Evolutionary conservation across 2,888 invertebrate genomes (phyloP), one percentile per base, ranked within the genome.

Genomic region (Barypeithes pellucidus): DNA sequence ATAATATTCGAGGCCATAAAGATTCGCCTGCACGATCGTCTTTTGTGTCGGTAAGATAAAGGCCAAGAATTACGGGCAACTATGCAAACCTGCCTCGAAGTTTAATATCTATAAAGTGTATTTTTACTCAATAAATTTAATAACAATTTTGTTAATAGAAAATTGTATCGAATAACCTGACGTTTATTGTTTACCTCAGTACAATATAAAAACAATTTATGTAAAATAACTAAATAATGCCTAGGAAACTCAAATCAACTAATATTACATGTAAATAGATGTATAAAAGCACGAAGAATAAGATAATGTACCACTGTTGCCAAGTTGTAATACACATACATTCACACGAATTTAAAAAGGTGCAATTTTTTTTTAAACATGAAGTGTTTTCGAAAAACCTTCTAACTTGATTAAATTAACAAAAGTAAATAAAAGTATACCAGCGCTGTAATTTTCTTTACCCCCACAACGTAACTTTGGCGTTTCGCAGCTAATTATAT

Each of bases 401-500:
- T 29, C 14, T 59, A 18, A 39, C 8, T 9, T 9, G 12, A 43
- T 7, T 36, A 16, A 62, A 45, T 43, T 62, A 54, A 29, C 29
- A 33, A 14, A 39, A 50, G 36, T n/a, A 57, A 52, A 66, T 39
- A 39, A 11, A 54, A 52, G 8, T 66, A 54, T 66, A 39, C 20
- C 52, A 14, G 20, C 41, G 29, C 12, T 1, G 54, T 54, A 54
- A 33, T 54, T 54, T 16, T 33, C 54, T 4, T 33, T 54, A 8
- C 33, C 33, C 33, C 16, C n/a, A 54, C 54, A 54, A 54, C 29
- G 16, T 12, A 54, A 54, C 54, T 54, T 54, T 14, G 24, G 61
- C 61, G 45, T 61, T 61, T 45, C 20, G 43, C 66, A 66, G 54
- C 67, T 67, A 67, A 67, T 67, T 67, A 67, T 67, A 60, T 67